Evolutionary conservation across 1,140 invertebrate genomes (phyloP), one percentile per base, ranked within the genome.

Genomic region (Radopholus similis): DNA sequence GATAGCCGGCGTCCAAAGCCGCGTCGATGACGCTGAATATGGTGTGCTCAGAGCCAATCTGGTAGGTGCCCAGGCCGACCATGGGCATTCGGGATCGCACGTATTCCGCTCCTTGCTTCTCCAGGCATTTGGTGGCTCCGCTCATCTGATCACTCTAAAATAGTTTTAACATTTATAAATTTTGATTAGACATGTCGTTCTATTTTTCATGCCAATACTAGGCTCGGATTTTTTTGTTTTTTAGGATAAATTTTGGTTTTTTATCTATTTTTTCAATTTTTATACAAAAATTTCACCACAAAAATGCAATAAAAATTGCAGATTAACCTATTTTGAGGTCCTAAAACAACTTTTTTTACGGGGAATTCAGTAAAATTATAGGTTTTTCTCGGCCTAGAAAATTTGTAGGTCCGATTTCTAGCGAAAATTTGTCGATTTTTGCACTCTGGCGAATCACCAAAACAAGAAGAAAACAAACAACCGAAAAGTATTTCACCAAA

Each of bases 1-100:
- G 42, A 53, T 66, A 71, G 2, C 70, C 57, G 54, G 38, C 70
- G 15, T 76, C 71, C 42, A 75, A 55, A 35, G 56, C 63, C 28
- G 56, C 37, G 23, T 75, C 73, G 18, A 71, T 28, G 15, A 66
- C 44, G 2, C 51, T 47, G 32, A 54, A 73, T 30, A 71, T 73
- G 30, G 11, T 44, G 2, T 47, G 59, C 21, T 34, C 47, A 49
- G 11, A 5, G 23, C 30, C 6, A n/a, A 71, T 64, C 44, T 70
- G 64, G 21, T 58, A 68, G 4, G 66, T 68, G 38, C 65, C 65
- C 26, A 68, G 23, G 13, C 66, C 66, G 35, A 67, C 68, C 37
- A 47, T 72, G n/a, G 63, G 64, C 65, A 67, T 67, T 23, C 68
- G 38, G 9, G 68, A 35, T 4, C 23, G n/a, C 40, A 67, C 64